Conservation (phyloP, 2,888 invertebrate species). For the Mythimna vitellina region DNA sequence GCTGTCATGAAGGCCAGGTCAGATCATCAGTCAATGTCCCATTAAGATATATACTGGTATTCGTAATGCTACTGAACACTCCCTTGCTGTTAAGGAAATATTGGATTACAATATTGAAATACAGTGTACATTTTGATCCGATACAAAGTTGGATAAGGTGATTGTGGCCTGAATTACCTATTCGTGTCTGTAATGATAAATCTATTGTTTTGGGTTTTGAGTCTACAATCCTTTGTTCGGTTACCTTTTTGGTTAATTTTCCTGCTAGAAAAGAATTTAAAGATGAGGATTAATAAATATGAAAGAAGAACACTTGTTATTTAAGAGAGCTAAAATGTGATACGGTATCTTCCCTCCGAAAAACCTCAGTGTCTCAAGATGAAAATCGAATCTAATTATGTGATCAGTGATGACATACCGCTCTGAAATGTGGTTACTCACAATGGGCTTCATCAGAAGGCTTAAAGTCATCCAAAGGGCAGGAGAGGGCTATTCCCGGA, state of each 20-base stretch:
- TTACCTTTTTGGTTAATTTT: not conserved
- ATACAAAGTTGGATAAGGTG: slow-evolving; percentile 1
- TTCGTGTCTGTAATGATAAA: slow-evolving; percentile 8
- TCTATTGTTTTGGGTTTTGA: not conserved
- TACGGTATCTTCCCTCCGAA: too few species aligned
- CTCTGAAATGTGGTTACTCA: too few species aligned
- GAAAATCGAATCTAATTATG: too few species aligned
- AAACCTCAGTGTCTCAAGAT: too few species aligned
- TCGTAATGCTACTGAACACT: slow-evolving; percentile 40
- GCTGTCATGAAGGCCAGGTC: slow-evolving; percentile 41
- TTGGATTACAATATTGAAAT: slow-evolving; percentile 50
- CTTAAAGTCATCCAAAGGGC: too few species aligned
- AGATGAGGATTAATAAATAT: too few species aligned
- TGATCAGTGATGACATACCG: too few species aligned
- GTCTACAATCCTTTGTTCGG: not conserved
- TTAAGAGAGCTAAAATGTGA: too few species aligned
- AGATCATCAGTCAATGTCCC: slow-evolving; percentile 54
- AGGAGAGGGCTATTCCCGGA: too few species aligned
- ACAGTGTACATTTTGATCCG: slow-evolving; percentile 16
- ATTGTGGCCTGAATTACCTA: not conserved
- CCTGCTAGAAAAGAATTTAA: not conserved
- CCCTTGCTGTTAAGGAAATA: slow-evolving; percentile 47
- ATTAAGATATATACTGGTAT: slow-evolving; percentile 29
- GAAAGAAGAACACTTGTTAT: too few species aligned
- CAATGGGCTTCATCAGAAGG: too few species aligned